These are phyloP conservation scores for Pseudochaenichthys georgianus DNA, from an alignment of 2,797 vertebrate species.

Conservation along the genomic window DNA sequence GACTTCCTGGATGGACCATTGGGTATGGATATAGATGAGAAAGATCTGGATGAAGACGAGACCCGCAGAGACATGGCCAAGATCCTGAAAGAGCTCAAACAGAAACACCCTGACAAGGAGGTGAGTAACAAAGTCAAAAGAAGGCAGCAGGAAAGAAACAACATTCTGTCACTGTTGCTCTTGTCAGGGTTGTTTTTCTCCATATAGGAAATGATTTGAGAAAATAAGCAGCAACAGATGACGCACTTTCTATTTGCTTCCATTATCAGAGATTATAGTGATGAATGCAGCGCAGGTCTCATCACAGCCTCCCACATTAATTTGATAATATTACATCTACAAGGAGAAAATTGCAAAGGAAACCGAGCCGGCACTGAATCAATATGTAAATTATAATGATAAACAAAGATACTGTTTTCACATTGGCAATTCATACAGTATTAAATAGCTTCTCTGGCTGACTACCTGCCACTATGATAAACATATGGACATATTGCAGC, in stretches of 20 bases:
- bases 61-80: constrained; percentile 97
- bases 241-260: constrained; percentile 9
- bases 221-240: constrained; percentile 35
- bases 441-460: too few relatives aligned
- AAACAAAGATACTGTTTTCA: not conserved
- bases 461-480: not conserved
- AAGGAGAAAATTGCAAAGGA: constrained; percentile 15
- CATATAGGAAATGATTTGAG: constrained; percentile 6
- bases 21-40: constrained; percentile 92
- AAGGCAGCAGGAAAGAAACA: constrained; percentile 5
- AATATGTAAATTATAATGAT: constrained; percentile 13
- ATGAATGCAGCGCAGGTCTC: constrained; percentile 31
- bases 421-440: not conserved
- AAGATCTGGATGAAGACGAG: constrained; percentile 97
- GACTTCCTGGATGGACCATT: constrained; percentile 95
- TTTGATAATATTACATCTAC: constrained; percentile 21
- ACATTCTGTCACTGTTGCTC: not conserved
- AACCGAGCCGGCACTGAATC: not conserved
- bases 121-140: constrained; percentile 44
- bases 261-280: constrained; percentile 33
- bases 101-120: constrained; percentile 98
- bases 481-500: not conserved
- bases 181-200: not conserved
- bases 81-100: constrained; percentile 98
- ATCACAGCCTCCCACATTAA: constrained; percentile 18